Percentiles rank a stretch among this genome's conserved stretches.
These are phyloP conservation scores for Lymantria monacha DNA, from an alignment of 2,888 invertebrate species.

Conservation along the genomic window DNA sequence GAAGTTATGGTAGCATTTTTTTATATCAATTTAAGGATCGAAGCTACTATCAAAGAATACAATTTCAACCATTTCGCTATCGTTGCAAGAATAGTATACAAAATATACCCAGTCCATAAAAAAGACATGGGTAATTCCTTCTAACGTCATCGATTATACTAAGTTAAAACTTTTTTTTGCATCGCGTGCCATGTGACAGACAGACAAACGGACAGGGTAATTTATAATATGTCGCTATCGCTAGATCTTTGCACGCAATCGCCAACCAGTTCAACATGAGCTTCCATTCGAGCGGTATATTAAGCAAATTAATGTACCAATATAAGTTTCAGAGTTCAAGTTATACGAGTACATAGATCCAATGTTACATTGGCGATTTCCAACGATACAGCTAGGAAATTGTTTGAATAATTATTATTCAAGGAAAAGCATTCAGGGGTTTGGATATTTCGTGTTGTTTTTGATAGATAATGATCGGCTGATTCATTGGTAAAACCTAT, in stretches of 20 bases:
- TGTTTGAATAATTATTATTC: conserved; percentile 51
- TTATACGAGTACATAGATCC: conserved; percentile 37
- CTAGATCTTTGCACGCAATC: conserved; percentile 52
- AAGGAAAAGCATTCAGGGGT: conserved; percentile 38
- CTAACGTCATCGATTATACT: conserved; percentile 19
- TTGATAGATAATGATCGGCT: conserved; percentile 25
- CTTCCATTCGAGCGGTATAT: background rate
- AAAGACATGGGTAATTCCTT: conserved; percentile 1
- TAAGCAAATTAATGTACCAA: background rate
- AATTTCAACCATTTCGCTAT: too few relatives aligned
- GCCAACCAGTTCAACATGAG: conserved; percentile 33
- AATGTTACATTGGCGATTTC: conserved; percentile 39
- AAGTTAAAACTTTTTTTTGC: conserved; percentile 63
- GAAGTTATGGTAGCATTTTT: too few relatives aligned
- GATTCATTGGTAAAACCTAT: conserved; percentile 35
- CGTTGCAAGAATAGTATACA: too few relatives aligned
- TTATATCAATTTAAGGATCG: too few relatives aligned
- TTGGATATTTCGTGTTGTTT: conserved; percentile 26
- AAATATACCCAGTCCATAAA: conserved; percentile 29
- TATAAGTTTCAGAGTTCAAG: conserved; percentile 17
- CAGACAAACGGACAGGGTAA: conserved; percentile 77
- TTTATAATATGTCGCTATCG: conserved; percentile 80
- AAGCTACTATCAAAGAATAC: too few relatives aligned
- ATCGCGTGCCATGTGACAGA: conserved; percentile 78
- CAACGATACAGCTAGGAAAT: conserved; percentile 47